Conservation (phyloP, 2,888 invertebrate species). For the Drosophila suboccidentalis region DNA sequence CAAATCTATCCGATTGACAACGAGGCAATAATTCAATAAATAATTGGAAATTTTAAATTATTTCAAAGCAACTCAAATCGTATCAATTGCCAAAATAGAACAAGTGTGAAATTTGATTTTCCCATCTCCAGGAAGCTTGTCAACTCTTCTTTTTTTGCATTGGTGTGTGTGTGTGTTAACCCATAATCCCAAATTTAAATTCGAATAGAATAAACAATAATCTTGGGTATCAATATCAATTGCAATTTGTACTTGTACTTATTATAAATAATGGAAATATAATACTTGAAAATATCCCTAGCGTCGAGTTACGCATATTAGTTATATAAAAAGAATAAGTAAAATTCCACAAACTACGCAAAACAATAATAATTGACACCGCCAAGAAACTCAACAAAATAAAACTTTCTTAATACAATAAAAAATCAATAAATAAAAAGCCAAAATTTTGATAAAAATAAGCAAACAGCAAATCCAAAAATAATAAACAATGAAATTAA, state of each 20-base stretch:
- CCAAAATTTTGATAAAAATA: not conserved
- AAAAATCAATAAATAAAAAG: not conserved
- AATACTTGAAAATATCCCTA: no score
- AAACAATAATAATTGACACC: no score
- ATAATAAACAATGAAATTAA: not conserved
- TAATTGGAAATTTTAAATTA: slow-evolving; percentile 58
- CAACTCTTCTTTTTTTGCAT: slow-evolving; percentile 6
- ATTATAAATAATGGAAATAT: not conserved
- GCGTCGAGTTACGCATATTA: no score
- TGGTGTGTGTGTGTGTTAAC: slow-evolving; percentile 6
- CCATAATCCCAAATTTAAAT: slow-evolving; percentile 39
- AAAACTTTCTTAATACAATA: not conserved
- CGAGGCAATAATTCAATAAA: slow-evolving; percentile 36
- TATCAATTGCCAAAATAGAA: slow-evolving; percentile 47
- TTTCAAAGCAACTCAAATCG: slow-evolving; percentile 49
- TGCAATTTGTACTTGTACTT: not conserved
- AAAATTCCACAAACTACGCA: no score
- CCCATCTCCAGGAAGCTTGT: slow-evolving; percentile 22
- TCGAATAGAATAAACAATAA: slow-evolving; percentile 21
- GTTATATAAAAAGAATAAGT: no score
- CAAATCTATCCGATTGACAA: slow-evolving; percentile 30
- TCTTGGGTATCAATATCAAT: slow-evolving; percentile 25
- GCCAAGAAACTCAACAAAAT: no score
- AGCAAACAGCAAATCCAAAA: not conserved
- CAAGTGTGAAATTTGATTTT: slow-evolving; percentile 59